phyloP scores from a whole-genome alignment of 2,888 invertebrate genomes.

The Caradrina kadenii region DNA sequence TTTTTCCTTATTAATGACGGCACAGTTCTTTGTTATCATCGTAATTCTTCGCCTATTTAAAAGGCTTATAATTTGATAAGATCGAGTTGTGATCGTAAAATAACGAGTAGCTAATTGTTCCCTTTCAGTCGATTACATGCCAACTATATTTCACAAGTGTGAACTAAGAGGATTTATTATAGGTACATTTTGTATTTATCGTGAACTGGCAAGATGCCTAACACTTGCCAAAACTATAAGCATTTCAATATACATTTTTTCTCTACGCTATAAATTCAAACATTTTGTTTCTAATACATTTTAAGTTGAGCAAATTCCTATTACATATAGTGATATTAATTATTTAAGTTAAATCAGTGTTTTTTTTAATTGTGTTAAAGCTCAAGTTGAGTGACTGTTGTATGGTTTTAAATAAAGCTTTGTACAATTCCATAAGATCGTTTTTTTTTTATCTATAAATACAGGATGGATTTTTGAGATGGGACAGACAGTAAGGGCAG shows the following conservation, averaged over 20 bases:
- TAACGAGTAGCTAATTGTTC: too few species aligned
- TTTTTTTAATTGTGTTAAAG: conserved; percentile 44
- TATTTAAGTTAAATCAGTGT: conserved; percentile 38
- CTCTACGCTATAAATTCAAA: conserved; percentile 9
- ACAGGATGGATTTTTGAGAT: too few species aligned
- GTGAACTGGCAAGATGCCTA: conserved; percentile 1
- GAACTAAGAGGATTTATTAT: neutral
- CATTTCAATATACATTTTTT: conserved; percentile 5
- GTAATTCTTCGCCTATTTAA: too few species aligned
- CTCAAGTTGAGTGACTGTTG: conserved; percentile 30
- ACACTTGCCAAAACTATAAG: conserved; percentile 10
- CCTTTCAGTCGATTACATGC: too few species aligned
- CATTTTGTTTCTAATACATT: conserved; percentile 16
- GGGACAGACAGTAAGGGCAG: too few species aligned
- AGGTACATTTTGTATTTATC: conserved; percentile 9
- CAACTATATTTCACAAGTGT: neutral
- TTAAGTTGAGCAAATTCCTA: conserved; percentile 47
- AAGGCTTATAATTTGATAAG: too few species aligned
- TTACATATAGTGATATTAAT: conserved; percentile 53
- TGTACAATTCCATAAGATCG: conserved; percentile 15
- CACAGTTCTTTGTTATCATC: too few species aligned
- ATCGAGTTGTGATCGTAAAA: too few species aligned
- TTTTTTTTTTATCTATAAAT: conserved; percentile 23
- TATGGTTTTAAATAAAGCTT: conserved; percentile 57
- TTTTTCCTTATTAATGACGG: too few species aligned